These are phyloP conservation scores for Trypoxylus dichotomus DNA, from an alignment of 1,140 invertebrate species.

Conservation along the genomic window DNA sequence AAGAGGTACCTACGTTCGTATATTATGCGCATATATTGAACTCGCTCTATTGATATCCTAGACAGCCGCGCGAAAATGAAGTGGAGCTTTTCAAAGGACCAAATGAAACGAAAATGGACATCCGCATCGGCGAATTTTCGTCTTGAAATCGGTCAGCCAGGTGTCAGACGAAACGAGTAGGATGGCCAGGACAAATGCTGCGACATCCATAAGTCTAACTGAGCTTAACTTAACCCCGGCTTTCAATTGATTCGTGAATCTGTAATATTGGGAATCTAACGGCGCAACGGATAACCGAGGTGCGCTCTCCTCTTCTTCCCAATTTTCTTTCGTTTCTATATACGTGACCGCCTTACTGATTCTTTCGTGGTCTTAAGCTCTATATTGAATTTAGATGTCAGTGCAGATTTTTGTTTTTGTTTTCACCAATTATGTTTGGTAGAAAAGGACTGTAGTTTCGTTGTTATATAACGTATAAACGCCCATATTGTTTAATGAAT, in stretches of 20 bases:
- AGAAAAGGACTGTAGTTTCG: no score
- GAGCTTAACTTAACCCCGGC: conserved; percentile 20
- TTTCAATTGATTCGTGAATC: conserved; percentile 24
- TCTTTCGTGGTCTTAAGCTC: neutral
- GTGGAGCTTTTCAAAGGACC: neutral
- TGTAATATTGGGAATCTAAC: neutral
- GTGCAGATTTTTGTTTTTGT: neutral
- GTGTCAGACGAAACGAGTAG: neutral
- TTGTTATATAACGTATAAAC: no score
- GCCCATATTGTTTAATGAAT: no score
- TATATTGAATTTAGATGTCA: neutral
- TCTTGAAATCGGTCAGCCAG: conserved; percentile 12
- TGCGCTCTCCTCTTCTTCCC: neutral
- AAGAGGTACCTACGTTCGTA: neutral
- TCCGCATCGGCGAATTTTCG: neutral
- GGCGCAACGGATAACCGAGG: neutral
- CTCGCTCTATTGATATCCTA: neutral
- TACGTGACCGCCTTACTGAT: neutral
- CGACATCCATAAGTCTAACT: conserved; percentile 9
- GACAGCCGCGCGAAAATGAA: neutral
- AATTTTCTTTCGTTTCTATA: neutral
- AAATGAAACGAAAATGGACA: conserved; percentile 15
- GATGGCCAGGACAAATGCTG: conserved; percentile 14
- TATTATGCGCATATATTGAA: conserved; percentile 15
- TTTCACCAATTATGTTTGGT: neutral